Conservation (phyloP, 2,888 invertebrate species). For the Conistra vaccinii region DNA sequence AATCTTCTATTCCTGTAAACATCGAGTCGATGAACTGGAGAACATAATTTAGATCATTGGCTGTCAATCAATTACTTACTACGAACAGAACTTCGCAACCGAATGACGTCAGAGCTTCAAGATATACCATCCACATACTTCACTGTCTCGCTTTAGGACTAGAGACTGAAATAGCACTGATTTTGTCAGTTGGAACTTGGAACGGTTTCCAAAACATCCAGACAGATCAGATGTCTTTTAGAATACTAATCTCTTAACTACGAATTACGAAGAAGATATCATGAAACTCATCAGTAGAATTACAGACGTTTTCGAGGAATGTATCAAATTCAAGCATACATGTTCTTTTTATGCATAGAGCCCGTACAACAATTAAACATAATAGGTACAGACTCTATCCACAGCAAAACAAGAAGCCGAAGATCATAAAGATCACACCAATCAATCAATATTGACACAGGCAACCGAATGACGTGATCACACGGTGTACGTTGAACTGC, state of each 20-base stretch:
- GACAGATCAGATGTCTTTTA: constrained; percentile 7
- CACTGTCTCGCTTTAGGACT: constrained; percentile 11
- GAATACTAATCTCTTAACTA: not conserved
- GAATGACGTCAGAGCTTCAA: constrained; percentile 48
- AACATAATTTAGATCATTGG: constrained; percentile 41
- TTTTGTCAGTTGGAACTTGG: constrained; percentile 14
- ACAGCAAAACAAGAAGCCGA: constrained; percentile 7
- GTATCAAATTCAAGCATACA: not conserved
- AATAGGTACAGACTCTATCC: not conserved
- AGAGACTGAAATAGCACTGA: constrained; percentile 40
- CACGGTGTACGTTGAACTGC: not conserved
- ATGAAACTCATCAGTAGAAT: not conserved
- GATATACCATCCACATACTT: constrained; percentile 32
- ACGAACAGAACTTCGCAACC: constrained; percentile 29
- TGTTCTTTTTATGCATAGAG: not conserved
- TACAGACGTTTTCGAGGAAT: not conserved
- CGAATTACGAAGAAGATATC: not conserved
- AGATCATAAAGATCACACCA: constrained; percentile 33
- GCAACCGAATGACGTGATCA: constrained; percentile 31
- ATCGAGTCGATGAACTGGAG: constrained; percentile 51
- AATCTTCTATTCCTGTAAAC: constrained; percentile 16
- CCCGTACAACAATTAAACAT: not conserved
- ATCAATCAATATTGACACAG: constrained; percentile 40
- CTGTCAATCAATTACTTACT: constrained; percentile 53
- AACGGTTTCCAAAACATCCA: constrained; percentile 23